Percentiles rank a stretch among this genome's conserved stretches.
Conservation (phyloP, 2,113 vertebrate genomes). For the Hiodon tergisus region DNA sequence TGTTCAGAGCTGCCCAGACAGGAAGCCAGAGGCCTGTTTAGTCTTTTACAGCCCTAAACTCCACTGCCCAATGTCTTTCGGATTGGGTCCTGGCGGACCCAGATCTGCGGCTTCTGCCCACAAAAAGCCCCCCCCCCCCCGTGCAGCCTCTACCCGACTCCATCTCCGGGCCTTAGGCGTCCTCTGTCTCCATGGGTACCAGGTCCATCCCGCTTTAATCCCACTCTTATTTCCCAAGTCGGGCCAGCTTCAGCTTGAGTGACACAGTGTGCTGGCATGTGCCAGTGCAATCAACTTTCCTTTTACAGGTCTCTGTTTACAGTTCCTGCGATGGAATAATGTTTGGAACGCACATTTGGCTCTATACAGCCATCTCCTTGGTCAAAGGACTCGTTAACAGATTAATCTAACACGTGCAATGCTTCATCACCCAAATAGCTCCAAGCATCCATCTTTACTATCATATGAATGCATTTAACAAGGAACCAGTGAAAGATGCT, state of each 20-base stretch:
- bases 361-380: neutral
- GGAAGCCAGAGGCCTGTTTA: neutral
- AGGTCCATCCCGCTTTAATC: neutral
- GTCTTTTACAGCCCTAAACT: neutral
- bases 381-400: constrained; percentile 40
- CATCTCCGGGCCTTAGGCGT: neutral
- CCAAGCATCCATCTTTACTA: constrained; percentile 10
- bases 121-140: neutral
- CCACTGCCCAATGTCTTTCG: neutral
- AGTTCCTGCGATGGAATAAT: neutral
- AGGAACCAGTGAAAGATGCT: constrained; percentile 6
- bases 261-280: neutral
- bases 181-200: too few species aligned
- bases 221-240: neutral
- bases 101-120: too few species aligned
- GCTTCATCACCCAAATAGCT: constrained; percentile 33
- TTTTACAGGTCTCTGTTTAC: constrained; percentile 36
- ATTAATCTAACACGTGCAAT: constrained; percentile 49
- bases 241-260: neutral
- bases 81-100: too few species aligned
- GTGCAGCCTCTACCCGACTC: neutral
- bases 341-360: constrained; percentile 19
- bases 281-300: neutral
- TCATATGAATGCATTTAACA: constrained; percentile 14
- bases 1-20: neutral